phyloP scores from a whole-genome alignment of 2,888 invertebrate species.

The Agrenia bidenticulata region DNA sequence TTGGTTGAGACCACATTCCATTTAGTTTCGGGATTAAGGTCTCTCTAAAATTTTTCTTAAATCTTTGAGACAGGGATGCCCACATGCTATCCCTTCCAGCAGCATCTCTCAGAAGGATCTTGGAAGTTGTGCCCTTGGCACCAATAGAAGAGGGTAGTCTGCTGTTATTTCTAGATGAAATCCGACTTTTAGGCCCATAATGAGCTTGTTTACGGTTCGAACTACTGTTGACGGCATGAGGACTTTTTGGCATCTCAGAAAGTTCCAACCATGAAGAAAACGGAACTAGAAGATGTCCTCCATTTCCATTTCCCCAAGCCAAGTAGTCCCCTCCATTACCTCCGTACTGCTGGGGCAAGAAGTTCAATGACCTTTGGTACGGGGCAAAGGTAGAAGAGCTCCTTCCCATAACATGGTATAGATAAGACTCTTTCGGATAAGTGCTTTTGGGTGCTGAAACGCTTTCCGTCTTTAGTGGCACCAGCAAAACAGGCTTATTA shows the following conservation, averaged over 20 bases:
- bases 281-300: conserved; percentile 51
- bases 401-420: conserved; percentile 52
- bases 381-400: conserved; percentile 53
- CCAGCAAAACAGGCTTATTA: conserved; percentile 48
- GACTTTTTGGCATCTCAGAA: conserved; percentile 47
- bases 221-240: conserved; percentile 28
- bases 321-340: conserved; percentile 33
- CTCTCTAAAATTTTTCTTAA: conserved; percentile 51
- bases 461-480: conserved; percentile 51
- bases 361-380: conserved; percentile 53
- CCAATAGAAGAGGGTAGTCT: conserved; percentile 32
- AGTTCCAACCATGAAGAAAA: conserved; percentile 53
- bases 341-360: conserved; percentile 41
- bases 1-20: conserved; percentile 50
- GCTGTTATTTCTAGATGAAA: conserved; percentile 23
- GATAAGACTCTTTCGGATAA: conserved; percentile 52
- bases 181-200: conserved; percentile 12
- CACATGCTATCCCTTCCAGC: conserved; percentile 50
- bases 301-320: conserved; percentile 39
- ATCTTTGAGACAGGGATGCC: conserved; percentile 51
- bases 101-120: conserved; percentile 49
- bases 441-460: conserved; percentile 46
- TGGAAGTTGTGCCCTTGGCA: conserved; percentile 51
- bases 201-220: conserved; percentile 17
- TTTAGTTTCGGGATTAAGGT: conserved; percentile 52